Evolutionary conservation across 2,888 invertebrate genomes (phyloP), one percentile per base, ranked within the genome.

Genomic region (Drosophila merina): DNA sequence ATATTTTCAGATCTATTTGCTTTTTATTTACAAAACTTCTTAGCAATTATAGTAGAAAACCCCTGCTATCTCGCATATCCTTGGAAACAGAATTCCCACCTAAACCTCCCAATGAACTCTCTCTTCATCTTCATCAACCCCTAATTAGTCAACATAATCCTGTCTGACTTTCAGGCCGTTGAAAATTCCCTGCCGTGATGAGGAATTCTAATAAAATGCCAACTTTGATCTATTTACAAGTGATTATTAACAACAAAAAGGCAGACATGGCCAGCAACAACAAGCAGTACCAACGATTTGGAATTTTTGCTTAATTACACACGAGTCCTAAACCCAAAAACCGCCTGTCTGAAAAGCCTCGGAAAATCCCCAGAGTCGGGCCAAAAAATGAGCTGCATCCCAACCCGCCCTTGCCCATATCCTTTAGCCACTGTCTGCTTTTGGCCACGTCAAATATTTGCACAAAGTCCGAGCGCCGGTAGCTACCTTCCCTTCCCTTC

Each of bases 171-270:
- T 51, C 33, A 10, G 57, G 44, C 26, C 30, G 52, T 30, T 47
- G 30, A 28, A 69, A 42, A 40, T 28, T 48, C 38, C 31, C 30
- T 8, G 25, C 12, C 40, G 33, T 36, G 49, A 44, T 47, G 63
- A 33, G 47, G 45, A 50, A 64, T 63, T 26, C 42, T 40, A 40
- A 40, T 76, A 74, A 81, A 80, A 85, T 82, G 78, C 73, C 83
- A 82, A 80, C 86, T 82, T 82, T 82, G 82, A 82, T 86, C 82
- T 86, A 82, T 86, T 82, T 82, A 80, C 86, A 82, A 76, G 86
- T 80, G 80, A 82, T 82, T 82, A 82, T 86, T 75, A 86, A 72
- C 72, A 77, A 72, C 70, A 75, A 58, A 28, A 70, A 55, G 57
- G 12, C 31, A 7, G 9, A 14, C 8, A 58, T 20, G 33, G 33